phyloP scores from a whole-genome alignment of 2,113 vertebrate species.

The Smithornis capensis region DNA sequence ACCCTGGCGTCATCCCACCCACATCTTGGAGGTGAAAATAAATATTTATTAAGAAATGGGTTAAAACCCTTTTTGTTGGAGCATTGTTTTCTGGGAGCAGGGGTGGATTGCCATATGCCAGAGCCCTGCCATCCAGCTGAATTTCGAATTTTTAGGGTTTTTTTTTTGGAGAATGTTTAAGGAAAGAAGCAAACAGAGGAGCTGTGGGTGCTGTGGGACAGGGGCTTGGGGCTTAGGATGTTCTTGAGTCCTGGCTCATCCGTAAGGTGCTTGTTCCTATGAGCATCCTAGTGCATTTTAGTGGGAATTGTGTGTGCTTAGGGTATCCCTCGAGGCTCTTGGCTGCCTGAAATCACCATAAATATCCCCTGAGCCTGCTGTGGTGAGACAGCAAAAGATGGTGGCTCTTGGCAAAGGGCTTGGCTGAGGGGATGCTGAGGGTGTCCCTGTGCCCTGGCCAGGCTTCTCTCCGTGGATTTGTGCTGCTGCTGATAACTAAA shows the following conservation, averaged over 20 bases:
- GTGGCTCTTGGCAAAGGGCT: neutral
- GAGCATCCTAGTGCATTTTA: neutral
- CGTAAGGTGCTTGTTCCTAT: accelerated
- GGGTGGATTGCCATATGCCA: neutral
- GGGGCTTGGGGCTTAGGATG: neutral
- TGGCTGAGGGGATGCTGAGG: accelerated
- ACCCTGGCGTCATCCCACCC: neutral
- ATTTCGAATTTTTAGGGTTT: neutral
- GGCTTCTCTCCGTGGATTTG: neutral
- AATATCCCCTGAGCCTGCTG: neutral
- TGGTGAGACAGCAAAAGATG: neutral
- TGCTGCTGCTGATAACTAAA: neutral
- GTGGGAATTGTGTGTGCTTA: neutral
- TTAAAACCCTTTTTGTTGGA: slow-evolving; percentile 18
- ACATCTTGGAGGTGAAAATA: neutral
- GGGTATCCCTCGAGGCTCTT: neutral
- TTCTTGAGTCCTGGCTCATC: neutral
- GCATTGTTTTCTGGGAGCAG: neutral
- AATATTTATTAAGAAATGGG: slow-evolving; percentile 11
- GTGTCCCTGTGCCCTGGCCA: neutral
- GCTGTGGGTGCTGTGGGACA: neutral
- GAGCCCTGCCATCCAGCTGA: neutral
- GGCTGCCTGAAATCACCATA: neutral
- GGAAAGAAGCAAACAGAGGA: neutral
- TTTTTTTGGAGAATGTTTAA: neutral